Percentiles rank a stretch among this genome's conserved stretches.
Conservation (phyloP, 2,113 vertebrate species). For the Chrysochloris asiatica region DNA sequence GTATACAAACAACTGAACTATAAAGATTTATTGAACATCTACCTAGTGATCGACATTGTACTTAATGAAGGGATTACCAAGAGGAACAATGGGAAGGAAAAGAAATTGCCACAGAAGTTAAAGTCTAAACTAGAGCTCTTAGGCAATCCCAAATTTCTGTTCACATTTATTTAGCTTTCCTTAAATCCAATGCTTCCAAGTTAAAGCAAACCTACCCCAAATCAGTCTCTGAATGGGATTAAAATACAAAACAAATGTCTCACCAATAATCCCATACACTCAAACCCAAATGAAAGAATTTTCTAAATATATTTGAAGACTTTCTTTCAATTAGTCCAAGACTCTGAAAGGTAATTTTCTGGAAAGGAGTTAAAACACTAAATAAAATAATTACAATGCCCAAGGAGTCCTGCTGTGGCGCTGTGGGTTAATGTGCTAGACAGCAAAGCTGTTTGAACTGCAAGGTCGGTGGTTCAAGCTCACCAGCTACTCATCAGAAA, state of each 20-base stretch:
- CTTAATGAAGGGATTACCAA: background rate
- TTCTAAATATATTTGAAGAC: background rate
- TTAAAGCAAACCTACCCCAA: background rate
- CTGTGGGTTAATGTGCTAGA: too few relatives aligned
- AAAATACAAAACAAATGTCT: background rate
- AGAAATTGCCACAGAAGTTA: background rate
- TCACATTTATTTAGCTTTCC: background rate
- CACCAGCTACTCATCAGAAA: too few relatives aligned
- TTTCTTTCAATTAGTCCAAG: conserved; percentile 1
- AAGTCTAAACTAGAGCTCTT: background rate
- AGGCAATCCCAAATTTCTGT: background rate
- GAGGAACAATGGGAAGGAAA: background rate
- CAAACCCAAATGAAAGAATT: background rate
- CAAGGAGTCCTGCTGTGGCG: too few relatives aligned
- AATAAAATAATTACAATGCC: background rate
- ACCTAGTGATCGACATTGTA: background rate
- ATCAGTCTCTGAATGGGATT: background rate
- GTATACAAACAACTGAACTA: background rate
- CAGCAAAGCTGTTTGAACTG: too few relatives aligned
- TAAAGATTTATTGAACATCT: background rate
- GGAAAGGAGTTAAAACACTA: background rate
- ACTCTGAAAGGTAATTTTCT: background rate
- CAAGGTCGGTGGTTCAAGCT: too few relatives aligned
- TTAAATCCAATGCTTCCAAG: background rate
- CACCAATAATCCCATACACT: background rate